Evolutionary conservation across 1,140 invertebrate species (phyloP).

Genomic region (Meloidogyne chitwoodi): DNA sequence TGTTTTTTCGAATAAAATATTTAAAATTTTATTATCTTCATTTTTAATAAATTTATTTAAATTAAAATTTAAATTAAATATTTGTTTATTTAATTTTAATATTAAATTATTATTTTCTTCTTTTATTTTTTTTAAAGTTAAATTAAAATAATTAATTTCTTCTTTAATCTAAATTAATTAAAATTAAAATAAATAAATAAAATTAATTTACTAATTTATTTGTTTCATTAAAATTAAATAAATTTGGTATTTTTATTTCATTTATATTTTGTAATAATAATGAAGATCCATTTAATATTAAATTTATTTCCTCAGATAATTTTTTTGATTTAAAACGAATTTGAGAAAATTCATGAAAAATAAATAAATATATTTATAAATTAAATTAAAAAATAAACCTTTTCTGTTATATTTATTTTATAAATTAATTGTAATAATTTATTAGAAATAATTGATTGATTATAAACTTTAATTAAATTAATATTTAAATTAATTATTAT

Average conservation of each 20-base stretch:
- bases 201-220: not conserved
- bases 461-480: too few relatives aligned
- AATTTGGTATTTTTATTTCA: not conserved
- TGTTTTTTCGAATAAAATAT: not conserved
- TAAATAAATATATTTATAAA: not conserved
- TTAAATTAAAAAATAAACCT: not conserved
- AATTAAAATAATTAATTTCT: not conserved
- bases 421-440: too few relatives aligned
- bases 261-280: not conserved
- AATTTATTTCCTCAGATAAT: not conserved
- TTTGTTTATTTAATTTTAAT: not conserved
- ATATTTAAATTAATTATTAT: too few relatives aligned
- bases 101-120: not conserved
- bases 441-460: too few relatives aligned
- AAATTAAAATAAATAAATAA: not conserved
- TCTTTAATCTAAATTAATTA: too few relatives aligned
- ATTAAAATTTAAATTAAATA: not conserved
- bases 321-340: not conserved
- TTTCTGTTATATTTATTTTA: not conserved
- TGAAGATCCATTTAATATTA: not conserved
- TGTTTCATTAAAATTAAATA: not conserved
- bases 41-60: not conserved
- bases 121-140: not conserved
- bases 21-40: not conserved
- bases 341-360: not conserved